Conservation (phyloP, 2,888 invertebrate species). For the Molorchus minor region DNA sequence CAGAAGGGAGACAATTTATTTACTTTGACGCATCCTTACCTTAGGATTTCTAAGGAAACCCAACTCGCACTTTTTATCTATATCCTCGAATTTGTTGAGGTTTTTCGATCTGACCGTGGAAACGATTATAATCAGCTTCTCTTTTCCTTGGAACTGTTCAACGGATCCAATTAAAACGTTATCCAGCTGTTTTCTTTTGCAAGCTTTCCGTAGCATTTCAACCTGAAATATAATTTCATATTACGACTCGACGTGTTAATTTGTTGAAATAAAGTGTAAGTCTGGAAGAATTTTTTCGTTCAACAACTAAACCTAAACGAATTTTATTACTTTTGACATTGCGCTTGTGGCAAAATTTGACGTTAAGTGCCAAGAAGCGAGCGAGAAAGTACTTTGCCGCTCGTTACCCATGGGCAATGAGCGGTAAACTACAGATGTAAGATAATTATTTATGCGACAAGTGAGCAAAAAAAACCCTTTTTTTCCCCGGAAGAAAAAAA, state of each 20-base stretch:
- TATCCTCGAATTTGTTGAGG: conserved; percentile 61
- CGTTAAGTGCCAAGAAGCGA: too few relatives aligned
- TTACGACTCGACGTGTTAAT: background rate
- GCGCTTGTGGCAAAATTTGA: too few relatives aligned
- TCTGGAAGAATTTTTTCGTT: too few relatives aligned
- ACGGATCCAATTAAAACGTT: conserved; percentile 78
- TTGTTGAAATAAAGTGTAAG: background rate
- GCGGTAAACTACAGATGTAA: too few relatives aligned
- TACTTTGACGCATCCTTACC: conserved; percentile 53
- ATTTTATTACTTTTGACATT: too few relatives aligned
- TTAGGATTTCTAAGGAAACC: conserved; percentile 69
- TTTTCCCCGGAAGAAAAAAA: too few relatives aligned
- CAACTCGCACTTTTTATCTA: conserved; percentile 64
- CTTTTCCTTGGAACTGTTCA: conserved; percentile 88
- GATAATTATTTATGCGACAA: too few relatives aligned
- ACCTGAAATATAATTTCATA: conserved; percentile 39
- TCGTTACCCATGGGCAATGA: too few relatives aligned
- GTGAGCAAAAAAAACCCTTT: too few relatives aligned
- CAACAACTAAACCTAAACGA: too few relatives aligned
- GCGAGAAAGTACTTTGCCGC: too few relatives aligned
- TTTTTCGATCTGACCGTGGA: conserved; percentile 79
- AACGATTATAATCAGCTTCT: conserved; percentile 79
- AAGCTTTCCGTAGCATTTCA: conserved; percentile 63
- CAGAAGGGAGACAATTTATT: too few relatives aligned
- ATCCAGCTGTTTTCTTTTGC: conserved; percentile 53